These are phyloP conservation scores for Lamellibrachia columna DNA, from an alignment of 2,888 invertebrate genomes.

Conservation along the genomic window DNA sequence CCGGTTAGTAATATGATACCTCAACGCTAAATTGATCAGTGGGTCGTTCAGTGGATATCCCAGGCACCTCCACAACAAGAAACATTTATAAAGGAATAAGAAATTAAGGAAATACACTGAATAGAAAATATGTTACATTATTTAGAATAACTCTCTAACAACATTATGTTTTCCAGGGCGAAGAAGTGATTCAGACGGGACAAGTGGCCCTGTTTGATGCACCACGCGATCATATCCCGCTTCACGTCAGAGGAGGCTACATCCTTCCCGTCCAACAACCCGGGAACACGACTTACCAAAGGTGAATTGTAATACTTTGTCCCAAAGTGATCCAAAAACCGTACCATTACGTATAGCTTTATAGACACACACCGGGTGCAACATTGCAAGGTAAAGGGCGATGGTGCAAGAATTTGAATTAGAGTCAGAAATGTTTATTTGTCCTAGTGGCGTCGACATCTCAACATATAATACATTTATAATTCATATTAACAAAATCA, in stretches of 20 bases:
- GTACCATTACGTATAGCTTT: not conserved
- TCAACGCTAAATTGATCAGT: too few relatives aligned
- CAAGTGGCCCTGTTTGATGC: conserved; percentile 29
- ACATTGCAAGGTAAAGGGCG: not conserved
- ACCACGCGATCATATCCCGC: conserved; percentile 45
- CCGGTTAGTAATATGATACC: too few relatives aligned
- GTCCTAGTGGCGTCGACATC: not conserved
- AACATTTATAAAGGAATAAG: too few relatives aligned
- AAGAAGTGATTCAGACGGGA: conserved; percentile 6
- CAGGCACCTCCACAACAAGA: too few relatives aligned
- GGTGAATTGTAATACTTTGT: not conserved
- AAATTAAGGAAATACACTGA: too few relatives aligned
- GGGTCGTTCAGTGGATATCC: too few relatives aligned
- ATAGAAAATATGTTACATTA: too few relatives aligned
- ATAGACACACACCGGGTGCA: not conserved
- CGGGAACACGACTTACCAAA: conserved; percentile 48
- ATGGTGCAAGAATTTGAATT: not conserved
- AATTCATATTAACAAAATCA: too few relatives aligned
- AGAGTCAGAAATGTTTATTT: not conserved
- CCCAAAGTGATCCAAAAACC: not conserved
- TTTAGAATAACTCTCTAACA: not conserved
- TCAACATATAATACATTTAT: too few relatives aligned
- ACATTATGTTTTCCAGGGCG: not conserved
- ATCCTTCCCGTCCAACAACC: conserved; percentile 66
- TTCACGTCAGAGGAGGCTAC: conserved; percentile 56